Base-by-base conservation (phyloP, 2,888 invertebrate genomes). In the Ectobius pallidus region DNA sequence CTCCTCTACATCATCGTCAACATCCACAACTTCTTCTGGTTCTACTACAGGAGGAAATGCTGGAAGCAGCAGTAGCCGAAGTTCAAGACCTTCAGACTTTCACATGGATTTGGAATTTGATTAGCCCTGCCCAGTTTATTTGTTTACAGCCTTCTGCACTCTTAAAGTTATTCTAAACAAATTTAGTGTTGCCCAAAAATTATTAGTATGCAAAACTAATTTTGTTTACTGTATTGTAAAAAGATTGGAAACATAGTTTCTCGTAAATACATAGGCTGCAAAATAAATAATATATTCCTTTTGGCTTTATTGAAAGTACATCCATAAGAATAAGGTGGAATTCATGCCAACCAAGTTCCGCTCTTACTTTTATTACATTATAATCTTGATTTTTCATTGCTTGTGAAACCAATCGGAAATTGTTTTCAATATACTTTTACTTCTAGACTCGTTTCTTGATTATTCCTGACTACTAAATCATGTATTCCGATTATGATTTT, bases 91-190 rank as follows among this genome's bases (percentile, higher is more conserved):
- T 18, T 67, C 73, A 49, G 75, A 75, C 52, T 75, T 70, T 39
- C 71, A 75, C 44, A 75, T 75, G 75, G 75, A 75, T 44, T 42
- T 69, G 52, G 75, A 75, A 68, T 73, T 69, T 70, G 75, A 75
- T 44, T 75, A 75, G 69, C 71, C 68, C 39, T 61, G 11, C 34
- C 34, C 34, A 63, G 18, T 30, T 34, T 30, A 34, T 42, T 30
- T 42, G 20, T 25, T 42, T n/a, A 63, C 63, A 34, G 39, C 9
- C 18, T 42, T 3, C 32, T 62, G 25, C 63, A 42, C 62, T 42
- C 22, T 27, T 11, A 22, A 27, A 39, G 22, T n/a, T 63, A 63
- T 20, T 63, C 39, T 63, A 63, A 63, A 58, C n/a, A 30, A 16
- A 58, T 63, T 63, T 62, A 32, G 3, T 42, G 42, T 63, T 61